Conservation (phyloP, 2,113 vertebrate genomes). For the Elephas maximus region DNA sequence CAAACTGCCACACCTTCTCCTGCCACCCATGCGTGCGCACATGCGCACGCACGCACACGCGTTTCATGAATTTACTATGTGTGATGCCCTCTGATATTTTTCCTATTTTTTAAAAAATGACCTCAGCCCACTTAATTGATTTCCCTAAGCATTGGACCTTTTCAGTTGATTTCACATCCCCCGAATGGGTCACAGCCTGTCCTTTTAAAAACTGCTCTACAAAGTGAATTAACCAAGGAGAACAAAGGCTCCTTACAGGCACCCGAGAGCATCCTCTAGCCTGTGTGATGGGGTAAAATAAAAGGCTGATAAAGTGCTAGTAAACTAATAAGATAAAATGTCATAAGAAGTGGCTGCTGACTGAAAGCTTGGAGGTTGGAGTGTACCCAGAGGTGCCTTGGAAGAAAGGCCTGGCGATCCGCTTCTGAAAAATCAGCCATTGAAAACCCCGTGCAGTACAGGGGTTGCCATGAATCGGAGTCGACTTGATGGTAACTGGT, state of each 20-base stretch:
- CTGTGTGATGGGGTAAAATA: neutral
- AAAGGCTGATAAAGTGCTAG: constrained; percentile 5
- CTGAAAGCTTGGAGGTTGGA: neutral
- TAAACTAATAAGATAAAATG: neutral
- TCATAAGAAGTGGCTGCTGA: neutral
- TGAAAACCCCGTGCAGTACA: neutral
- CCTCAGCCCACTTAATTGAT: constrained; percentile 22
- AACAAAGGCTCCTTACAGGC: neutral
- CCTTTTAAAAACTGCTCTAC: constrained; percentile 43
- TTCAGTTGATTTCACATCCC: constrained; percentile 12
- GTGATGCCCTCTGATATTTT: neutral
- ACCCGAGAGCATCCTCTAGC: neutral
- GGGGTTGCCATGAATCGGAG: neutral
- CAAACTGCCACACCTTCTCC: no score
- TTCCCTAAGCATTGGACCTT: neutral
- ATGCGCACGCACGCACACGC: neutral
- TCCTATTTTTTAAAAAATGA: neutral
- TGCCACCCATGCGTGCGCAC: no score
- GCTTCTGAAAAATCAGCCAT: neutral
- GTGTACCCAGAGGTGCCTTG: neutral
- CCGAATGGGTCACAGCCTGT: neutral
- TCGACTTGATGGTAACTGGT: neutral
- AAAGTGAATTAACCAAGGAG: constrained; percentile 47
- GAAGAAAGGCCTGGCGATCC: neutral
- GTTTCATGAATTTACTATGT: neutral